phyloP scores from a whole-genome alignment of 2,888 invertebrate genomes.

The Oxystoma pomonae region DNA sequence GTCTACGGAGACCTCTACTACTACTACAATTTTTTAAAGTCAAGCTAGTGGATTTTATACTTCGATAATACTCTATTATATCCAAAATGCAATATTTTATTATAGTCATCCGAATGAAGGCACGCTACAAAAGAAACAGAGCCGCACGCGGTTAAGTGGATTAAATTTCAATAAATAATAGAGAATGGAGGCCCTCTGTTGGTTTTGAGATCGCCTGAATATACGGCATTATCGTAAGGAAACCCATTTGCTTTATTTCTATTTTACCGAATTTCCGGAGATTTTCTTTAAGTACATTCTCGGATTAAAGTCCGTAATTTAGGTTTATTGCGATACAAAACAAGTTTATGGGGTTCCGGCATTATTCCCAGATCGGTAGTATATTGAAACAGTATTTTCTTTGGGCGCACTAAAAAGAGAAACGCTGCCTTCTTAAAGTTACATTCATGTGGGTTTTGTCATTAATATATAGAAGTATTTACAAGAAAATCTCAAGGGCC shows the following conservation, averaged over 20 bases:
- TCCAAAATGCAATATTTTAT: no score
- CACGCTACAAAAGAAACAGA: not conserved
- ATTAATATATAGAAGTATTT: no score
- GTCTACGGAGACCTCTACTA: no score
- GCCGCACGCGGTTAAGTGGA: not conserved
- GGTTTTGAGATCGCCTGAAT: not conserved
- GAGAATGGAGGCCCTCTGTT: not conserved
- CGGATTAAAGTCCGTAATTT: not conserved
- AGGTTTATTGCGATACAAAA: not conserved
- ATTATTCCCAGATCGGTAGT: not conserved
- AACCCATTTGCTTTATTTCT: not conserved
- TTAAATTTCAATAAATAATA: conserved; percentile 5
- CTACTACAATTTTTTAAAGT: no score
- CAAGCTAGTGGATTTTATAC: no score
- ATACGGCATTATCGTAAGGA: not conserved
- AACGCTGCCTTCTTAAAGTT: no score
- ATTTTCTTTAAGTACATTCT: not conserved
- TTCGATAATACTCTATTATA: no score
- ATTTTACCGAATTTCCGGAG: not conserved
- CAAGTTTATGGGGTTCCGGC: not conserved
- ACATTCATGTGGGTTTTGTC: no score
- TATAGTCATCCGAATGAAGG: not conserved
- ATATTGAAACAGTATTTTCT: not conserved
- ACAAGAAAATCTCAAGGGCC: no score
- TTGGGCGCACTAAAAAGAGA: no score